phyloP scores from a whole-genome alignment of 2,888 invertebrate genomes.

The Brenthis hecate region DNA sequence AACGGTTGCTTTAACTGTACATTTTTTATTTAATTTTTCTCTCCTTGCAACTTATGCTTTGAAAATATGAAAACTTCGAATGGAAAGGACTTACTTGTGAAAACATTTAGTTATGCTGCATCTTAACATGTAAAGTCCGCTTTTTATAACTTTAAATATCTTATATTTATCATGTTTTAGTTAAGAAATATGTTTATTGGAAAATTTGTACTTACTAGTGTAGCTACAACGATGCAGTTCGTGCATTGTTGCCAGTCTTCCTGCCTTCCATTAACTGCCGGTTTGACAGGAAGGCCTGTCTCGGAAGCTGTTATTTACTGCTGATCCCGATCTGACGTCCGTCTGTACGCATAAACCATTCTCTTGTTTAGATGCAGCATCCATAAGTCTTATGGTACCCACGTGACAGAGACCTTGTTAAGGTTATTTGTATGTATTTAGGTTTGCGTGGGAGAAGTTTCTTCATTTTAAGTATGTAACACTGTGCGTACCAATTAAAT shows the following conservation, averaged over 20 bases:
- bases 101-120: too few species aligned
- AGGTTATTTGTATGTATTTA: neutral
- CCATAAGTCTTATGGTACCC: conserved; percentile 24
- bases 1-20: too few species aligned
- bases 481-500: too few species aligned
- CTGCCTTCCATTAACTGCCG: conserved; percentile 62
- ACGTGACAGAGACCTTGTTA: conserved; percentile 22
- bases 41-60: too few species aligned
- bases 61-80: too few species aligned
- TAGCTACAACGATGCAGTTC: conserved; percentile 9
- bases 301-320: conserved; percentile 71
- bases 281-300: conserved; percentile 74
- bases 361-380: conserved; percentile 38
- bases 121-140: too few species aligned
- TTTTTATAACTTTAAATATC: too few species aligned
- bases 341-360: conserved; percentile 43
- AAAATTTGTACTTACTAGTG: neutral
- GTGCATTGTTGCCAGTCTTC: conserved; percentile 14
- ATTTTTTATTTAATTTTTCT: too few species aligned
- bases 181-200: too few species aligned
- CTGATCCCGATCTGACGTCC: conserved; percentile 69
- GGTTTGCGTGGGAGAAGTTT: conserved; percentile 2
- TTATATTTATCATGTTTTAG: too few species aligned
- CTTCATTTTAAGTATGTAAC: neutral
- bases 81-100: too few species aligned